Evolutionary conservation across 2,888 invertebrate species (phyloP), one percentile per base, ranked within the genome.

Genomic region (Drosophila longiperda): DNA sequence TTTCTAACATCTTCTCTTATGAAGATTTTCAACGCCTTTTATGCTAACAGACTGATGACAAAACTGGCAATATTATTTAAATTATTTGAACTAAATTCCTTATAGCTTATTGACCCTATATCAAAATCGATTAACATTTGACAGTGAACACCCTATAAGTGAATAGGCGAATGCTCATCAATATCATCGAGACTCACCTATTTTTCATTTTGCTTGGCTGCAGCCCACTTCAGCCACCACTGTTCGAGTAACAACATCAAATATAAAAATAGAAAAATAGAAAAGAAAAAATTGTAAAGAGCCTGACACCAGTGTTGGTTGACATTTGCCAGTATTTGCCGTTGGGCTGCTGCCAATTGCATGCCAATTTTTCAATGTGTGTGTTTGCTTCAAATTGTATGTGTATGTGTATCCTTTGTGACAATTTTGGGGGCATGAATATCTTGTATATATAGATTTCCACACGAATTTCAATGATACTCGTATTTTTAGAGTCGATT

Each of bases 241-340:
- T 78, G 78, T 58, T 73, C 58, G 23, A 62, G 54, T 38, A 40
- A 60, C 59, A 72, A 50, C n/a, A 71, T 59, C 40, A 63, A 15
- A 48, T 50, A 61, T 34, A 23, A 17, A 6, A 29, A 26, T n/a
- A 11, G 40, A 65, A 49, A 40, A 38, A 38, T 58, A 76, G 34
- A n/a, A 29, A 33, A 42, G 34, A 68, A 26, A 66, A 71, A 61
- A 54, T 63, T 65, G 68, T 69, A 52, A 71, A 70, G 74, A 68
- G 69, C 64, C 79, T 77, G 86, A 79, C 71, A 86, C 83, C 57
- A 78, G 72, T 85, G 78, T 83, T 74, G 66, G 68, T 69, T 78
- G 81, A 59, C 75, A 78, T 70, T 83, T 83, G 59, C 75, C 71
- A 52, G 29, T 71, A 72, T 66, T 55, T 42, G 66, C 38, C 61